phyloP scores from a whole-genome alignment of 1,140 invertebrate genomes.

The Globodera rostochiensis region DNA sequence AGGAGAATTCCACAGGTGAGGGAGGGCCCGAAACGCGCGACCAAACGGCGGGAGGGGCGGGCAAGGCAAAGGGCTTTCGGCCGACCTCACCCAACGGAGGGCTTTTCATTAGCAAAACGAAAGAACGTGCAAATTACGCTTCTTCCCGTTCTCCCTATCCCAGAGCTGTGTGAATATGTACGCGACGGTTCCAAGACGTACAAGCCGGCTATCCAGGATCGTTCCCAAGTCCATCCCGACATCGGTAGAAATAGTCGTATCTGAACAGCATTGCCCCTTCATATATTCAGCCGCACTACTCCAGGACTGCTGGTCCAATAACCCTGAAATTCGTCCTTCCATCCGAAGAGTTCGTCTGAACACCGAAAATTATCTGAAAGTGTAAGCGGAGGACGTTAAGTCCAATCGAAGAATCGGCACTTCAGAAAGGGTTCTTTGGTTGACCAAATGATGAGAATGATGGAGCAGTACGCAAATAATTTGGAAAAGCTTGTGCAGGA shows the following conservation, averaged over 20 bases:
- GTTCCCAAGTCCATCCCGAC: conserved; percentile 59
- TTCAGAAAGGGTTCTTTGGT: conserved; percentile 59
- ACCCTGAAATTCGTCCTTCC: conserved; percentile 61
- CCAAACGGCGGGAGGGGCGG: background rate
- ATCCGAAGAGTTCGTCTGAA: conserved; percentile 61
- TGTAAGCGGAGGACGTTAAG: conserved; percentile 37
- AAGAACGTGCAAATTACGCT: background rate
- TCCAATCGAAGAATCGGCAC: background rate
- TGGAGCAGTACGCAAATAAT: conserved; percentile 88
- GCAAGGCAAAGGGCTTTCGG: too few relatives aligned
- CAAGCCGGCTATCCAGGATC: conserved; percentile 59
- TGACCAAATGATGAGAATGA: conserved; percentile 65
- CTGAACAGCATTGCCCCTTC: background rate
- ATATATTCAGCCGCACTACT: conserved; percentile 41
- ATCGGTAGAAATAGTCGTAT: conserved; percentile 32
- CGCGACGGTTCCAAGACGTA: conserved; percentile 57
- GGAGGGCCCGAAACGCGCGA: background rate
- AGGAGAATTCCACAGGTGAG: conserved; percentile 14
- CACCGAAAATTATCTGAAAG: conserved; percentile 65
- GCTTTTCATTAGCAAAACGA: background rate
- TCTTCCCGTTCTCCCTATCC: background rate
- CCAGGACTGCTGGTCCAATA: conserved; percentile 61
- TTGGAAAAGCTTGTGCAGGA: conserved; percentile 87
- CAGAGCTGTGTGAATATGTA: conserved; percentile 60
- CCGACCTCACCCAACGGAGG: too few relatives aligned